Percentiles rank a stretch among this genome's conserved stretches.
Evolutionary conservation across 2,888 invertebrate genomes (phyloP).

Genomic region (Elysia crispata): DNA sequence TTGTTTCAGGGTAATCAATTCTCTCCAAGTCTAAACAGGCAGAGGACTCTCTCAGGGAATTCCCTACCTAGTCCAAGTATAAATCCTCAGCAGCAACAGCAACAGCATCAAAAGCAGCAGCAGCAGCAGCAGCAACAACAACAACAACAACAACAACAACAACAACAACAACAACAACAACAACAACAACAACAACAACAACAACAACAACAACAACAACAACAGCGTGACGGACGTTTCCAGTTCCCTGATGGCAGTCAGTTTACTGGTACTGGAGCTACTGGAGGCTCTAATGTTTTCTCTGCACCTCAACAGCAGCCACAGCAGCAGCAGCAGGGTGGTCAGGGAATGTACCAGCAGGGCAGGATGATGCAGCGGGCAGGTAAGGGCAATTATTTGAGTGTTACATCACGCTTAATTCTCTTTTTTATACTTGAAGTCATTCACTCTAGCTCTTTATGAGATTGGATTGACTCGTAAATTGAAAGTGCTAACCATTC

Average conservation of each 20-base stretch:
- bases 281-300: conserved; percentile 25
- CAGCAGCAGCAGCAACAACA: conserved; percentile 40
- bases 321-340: conserved; percentile 82
- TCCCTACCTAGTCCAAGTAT: conserved; percentile 58
- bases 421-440: too few species aligned
- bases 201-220: background rate
- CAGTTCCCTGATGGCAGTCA: conserved; percentile 62
- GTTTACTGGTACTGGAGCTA: conserved; percentile 54
- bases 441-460: too few species aligned
- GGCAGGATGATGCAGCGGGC: conserved; percentile 42
- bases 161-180: conserved; percentile 41
- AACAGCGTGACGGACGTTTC: conserved; percentile 55
- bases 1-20: conserved; percentile 51
- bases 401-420: too few species aligned
- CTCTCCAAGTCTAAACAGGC: conserved; percentile 56
- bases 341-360: conserved; percentile 41
- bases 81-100: conserved; percentile 30
- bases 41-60: conserved; percentile 67
- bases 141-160: conserved; percentile 45
- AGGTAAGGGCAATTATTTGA: too few species aligned
- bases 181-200: conserved; percentile 5
- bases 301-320: conserved; percentile 43
- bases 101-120: conserved; percentile 39
- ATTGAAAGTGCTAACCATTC: too few species aligned
- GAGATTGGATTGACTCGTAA: too few species aligned